Percentiles rank a stretch among this genome's conserved stretches.
Conservation (phyloP, 2,888 invertebrate genomes). For the Drosophila ustulata region DNA sequence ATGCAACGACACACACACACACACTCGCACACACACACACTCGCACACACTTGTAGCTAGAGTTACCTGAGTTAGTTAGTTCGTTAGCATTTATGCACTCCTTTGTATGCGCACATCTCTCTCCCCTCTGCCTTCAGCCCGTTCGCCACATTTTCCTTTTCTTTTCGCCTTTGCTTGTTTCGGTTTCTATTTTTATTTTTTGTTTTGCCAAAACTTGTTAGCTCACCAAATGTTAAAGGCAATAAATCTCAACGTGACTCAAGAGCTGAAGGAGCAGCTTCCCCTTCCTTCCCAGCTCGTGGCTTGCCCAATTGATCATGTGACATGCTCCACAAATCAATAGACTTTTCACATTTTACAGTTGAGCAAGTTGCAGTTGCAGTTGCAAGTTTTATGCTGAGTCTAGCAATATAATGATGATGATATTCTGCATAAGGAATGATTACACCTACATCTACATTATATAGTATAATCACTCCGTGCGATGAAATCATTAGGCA, state of each 20-base stretch:
- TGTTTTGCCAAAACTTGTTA: conserved; percentile 43
- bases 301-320: conserved; percentile 33
- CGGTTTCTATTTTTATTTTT: conserved; percentile 2
- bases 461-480: too few relatives aligned
- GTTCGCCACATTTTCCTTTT: neutral
- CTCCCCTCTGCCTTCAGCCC: neutral
- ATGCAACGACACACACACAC: conserved; percentile 48
- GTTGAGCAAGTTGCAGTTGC: neutral
- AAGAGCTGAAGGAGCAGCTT: conserved; percentile 9
- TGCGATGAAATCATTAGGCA: too few relatives aligned
- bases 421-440: too few relatives aligned
- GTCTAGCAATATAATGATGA: too few relatives aligned
- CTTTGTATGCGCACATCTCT: conserved; percentile 58
- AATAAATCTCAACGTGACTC: conserved; percentile 66
- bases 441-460: too few relatives aligned
- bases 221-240: conserved; percentile 56
- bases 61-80: conserved; percentile 75
- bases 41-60: conserved; percentile 20
- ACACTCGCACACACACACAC: conserved; percentile 20
- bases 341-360: conserved; percentile 10
- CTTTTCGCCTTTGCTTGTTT: neutral
- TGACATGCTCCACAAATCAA: conserved; percentile 29
- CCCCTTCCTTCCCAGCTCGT: neutral
- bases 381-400: neutral
- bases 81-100: conserved; percentile 79